phyloP scores from a whole-genome alignment of 2,113 vertebrate species.

The Saguinus imperator region DNA sequence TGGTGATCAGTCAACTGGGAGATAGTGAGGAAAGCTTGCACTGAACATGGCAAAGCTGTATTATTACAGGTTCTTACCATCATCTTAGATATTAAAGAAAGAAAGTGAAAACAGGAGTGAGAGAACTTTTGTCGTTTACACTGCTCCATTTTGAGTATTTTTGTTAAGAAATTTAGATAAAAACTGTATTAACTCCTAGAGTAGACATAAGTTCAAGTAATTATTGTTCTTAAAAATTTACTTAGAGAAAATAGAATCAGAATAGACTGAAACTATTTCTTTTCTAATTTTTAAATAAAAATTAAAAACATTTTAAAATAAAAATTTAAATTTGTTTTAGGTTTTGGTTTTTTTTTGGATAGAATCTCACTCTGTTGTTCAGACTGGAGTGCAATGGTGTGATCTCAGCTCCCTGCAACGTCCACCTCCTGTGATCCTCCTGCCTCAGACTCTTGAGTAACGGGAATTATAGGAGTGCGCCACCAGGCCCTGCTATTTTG shows the following conservation, averaged over 20 bases:
- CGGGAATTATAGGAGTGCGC: too few relatives aligned
- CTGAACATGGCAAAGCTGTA: not conserved
- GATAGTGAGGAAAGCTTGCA: not conserved
- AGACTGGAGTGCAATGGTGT: too few relatives aligned
- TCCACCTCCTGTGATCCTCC: too few relatives aligned
- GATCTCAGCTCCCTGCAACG: too few relatives aligned
- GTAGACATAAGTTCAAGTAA: not conserved
- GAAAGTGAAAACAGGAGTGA: not conserved
- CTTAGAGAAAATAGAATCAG: not conserved
- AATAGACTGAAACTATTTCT: not conserved
- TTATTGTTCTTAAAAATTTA: slow-evolving; percentile 24
- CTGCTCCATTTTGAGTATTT: not conserved
- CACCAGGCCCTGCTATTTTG: too few relatives aligned
- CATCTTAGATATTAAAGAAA: not conserved
- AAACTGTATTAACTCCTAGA: not conserved
- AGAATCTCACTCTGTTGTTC: too few relatives aligned
- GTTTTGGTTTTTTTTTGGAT: too few relatives aligned
- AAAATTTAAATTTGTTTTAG: too few relatives aligned
- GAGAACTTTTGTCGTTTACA: not conserved
- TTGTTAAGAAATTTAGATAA: not conserved
- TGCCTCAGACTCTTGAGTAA: too few relatives aligned
- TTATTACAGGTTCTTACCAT: not conserved
- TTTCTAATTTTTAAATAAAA: too few relatives aligned
- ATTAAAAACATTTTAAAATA: too few relatives aligned
- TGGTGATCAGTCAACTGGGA: not conserved